A percentile compares a stretch with the other conserved stretches of the same genome.
Evolutionary conservation across 2,797 vertebrate genomes (phyloP).

Genomic region (Hylomyscus alleni): DNA sequence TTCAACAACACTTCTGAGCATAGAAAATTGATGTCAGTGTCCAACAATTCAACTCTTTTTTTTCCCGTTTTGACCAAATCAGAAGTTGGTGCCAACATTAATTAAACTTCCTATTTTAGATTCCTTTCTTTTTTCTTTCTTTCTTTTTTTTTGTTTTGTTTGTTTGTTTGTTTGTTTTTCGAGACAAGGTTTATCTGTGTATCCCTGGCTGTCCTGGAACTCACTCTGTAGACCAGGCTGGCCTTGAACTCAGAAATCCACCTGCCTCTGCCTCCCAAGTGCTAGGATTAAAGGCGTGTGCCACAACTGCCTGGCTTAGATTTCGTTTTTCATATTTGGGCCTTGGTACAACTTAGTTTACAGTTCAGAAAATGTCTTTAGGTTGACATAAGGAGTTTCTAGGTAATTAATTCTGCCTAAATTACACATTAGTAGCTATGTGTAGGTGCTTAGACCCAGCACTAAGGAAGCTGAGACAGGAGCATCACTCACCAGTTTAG

Average conservation of each 20-base stretch:
- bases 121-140: too few relatives aligned
- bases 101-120: neutral
- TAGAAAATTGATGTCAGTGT: neutral
- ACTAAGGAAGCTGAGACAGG: neutral
- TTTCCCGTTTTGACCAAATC: neutral
- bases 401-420: neutral
- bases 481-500: neutral
- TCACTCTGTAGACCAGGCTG: too few relatives aligned
- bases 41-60: neutral
- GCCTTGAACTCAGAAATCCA: too few relatives aligned
- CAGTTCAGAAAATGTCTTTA: neutral
- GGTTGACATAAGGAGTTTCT: neutral
- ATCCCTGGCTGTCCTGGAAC: too few relatives aligned
- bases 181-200: too few relatives aligned
- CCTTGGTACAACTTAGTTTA: neutral
- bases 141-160: too few relatives aligned
- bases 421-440: neutral
- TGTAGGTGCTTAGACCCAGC: neutral
- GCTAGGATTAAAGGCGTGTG: too few relatives aligned
- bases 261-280: too few relatives aligned
- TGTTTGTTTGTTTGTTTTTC: too few relatives aligned
- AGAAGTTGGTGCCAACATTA: neutral
- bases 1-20: neutral
- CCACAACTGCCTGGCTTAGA: neutral
- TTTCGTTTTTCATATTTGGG: neutral